phyloP scores from a whole-genome alignment of 2,113 vertebrate genomes.

The Glareola pratincola region DNA sequence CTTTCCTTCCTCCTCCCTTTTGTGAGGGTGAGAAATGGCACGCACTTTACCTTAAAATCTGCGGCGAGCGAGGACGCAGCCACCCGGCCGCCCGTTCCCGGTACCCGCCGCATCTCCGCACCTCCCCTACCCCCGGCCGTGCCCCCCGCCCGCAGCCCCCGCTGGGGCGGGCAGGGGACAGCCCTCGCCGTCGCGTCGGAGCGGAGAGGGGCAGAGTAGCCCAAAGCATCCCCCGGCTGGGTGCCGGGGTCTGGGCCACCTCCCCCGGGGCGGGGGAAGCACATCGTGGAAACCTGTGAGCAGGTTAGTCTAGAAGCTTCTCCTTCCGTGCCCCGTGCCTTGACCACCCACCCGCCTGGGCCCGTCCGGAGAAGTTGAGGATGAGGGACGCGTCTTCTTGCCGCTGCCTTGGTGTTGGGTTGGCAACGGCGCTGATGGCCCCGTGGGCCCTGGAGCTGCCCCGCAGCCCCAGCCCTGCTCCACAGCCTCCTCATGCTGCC shows the following conservation, averaged over 20 bases:
- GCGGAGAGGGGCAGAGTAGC: not conserved
- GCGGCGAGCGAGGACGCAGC: not conserved
- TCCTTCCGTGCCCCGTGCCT: not conserved
- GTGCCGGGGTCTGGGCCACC: not conserved
- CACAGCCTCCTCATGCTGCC: not conserved
- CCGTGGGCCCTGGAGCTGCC: not conserved
- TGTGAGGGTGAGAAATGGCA: not conserved
- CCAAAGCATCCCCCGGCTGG: not conserved
- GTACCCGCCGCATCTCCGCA: conserved; percentile 22
- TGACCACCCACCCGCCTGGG: not conserved
- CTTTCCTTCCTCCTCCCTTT: not conserved
- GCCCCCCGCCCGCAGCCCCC: not conserved
- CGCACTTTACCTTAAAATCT: conserved; percentile 23
- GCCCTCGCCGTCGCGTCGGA: not conserved
- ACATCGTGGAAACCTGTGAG: not conserved
- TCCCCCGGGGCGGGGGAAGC: not conserved
- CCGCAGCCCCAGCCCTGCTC: not conserved
- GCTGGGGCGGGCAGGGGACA: not conserved
- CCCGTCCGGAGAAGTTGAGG: not conserved
- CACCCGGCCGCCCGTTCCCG: not conserved
- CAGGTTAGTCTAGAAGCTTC: conserved; percentile 56
- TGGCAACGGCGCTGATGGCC: not conserved
- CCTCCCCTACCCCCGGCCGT: not conserved
- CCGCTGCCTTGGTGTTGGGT: not conserved
- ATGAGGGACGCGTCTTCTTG: not conserved